Evolutionary conservation across 92 coral and sea anemone species (phyloP), one percentile per base, ranked within the genome.

Genomic region (Actinernus sp.): DNA sequence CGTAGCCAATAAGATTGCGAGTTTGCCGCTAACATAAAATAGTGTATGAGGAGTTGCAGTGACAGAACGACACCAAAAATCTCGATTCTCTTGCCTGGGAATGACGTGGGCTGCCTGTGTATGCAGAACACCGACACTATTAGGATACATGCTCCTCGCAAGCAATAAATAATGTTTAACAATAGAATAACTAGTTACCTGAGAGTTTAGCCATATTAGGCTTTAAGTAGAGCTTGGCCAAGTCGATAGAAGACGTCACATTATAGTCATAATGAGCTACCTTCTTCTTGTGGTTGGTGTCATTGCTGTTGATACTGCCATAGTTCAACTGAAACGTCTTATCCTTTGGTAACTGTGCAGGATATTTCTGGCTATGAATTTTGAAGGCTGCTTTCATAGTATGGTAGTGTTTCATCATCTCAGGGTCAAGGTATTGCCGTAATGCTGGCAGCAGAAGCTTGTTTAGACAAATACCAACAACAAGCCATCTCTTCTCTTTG

Each of bases 401-500:
- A 3, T 23, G 41, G 55, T 87, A 81, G 55, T 90, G 96, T 13
- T 68, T 90, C 32, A 41, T 34, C 2, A 90, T 75, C 45, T 87
- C 82, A 23, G 59, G 58, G 27, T 37, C 48, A 9, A 76, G 75
- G 39, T 64, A 69, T 31, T 65, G 44, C 2, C 83, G 82, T 25
- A 90, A 53, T 12, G 55, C 41, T 87, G 96, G 96, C 8, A 90
- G 62, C 27, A 90, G 65, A 49, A 90, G 31, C 38, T 63, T 87
- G 64, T 90, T 58, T 32, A 90, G 68, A 29, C 86, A 74, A 45
- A 90, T 69, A 8, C 96, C 96, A 17, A 82, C 65, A 36, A 90
- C 96, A n/a, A 90, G 77, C 96, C 96, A 90, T 74, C 96, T 55
- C 51, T 87, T 90, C 61, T 90, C 77, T 4, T 87, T 64, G 59